Base-by-base conservation (phyloP, 2,888 invertebrate genomes). In the Lydus trimaculatus region DNA sequence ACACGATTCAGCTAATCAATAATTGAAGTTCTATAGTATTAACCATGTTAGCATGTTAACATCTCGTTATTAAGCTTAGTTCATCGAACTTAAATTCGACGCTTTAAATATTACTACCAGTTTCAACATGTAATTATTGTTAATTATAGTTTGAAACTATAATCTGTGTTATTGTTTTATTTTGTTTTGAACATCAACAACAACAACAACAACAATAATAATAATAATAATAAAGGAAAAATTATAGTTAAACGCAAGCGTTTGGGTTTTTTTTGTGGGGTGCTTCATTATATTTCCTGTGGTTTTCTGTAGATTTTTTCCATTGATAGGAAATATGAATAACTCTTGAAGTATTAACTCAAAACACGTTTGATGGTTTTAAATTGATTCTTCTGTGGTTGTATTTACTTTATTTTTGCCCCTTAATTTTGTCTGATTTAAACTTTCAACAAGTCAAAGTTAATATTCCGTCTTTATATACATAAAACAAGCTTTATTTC, bases 351-450 rank as follows among this genome's bases (percentile, higher is more conserved):
- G n/a, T 33, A 64, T 56, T 56, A 64, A 64, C 39, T 39, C 25
- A 33, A 43, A n/a, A 25, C 31, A 31, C 28, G 31, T 52, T 31
- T 58, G 17, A 56, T 36, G 28, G 39, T 25, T 65, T 43, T 31
- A 63, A 64, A 72, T 74, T 65, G 60, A 63, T 63, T 56, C 28
- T 56, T 28, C 72, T 72, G 72, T 67, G 70, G n/a, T 28, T 28
- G 25, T 28, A 20, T 52, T 23, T 52, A 7, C 13, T 48, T 43
- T 36, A 13, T 15, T 17, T 43, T 48, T 48, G 7, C 13, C 56
- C 28, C 75, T 75, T 76, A 77, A 77, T 75, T 73, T 73, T 71
- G 68, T 70, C 73, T 76, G 73, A 70, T 75, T 77, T 71, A 76
- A 76, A 76, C 71, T 77, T 77, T 73, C 68, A 77, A 75, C 71